Percentiles rank a stretch among this genome's conserved stretches.
These are phyloP conservation scores for Hippopotamus amphibius DNA, from an alignment of 2,113 vertebrate species.

Conservation along the genomic window DNA sequence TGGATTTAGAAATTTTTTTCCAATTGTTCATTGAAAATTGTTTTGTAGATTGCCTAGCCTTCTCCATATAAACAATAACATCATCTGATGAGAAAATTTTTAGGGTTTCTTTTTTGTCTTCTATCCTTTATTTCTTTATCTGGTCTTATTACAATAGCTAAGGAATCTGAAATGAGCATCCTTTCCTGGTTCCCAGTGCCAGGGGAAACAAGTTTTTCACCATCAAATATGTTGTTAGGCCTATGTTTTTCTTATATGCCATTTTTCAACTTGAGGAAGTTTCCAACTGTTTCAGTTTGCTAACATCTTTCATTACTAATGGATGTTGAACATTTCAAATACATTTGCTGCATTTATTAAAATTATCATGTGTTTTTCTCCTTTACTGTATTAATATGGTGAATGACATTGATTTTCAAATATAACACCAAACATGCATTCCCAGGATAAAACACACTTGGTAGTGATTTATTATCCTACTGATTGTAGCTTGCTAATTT, in stretches of 20 bases:
- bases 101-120: neutral
- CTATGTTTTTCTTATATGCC: neutral
- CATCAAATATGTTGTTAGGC: neutral
- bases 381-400: no score
- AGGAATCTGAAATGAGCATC: neutral
- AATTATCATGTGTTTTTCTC: no score
- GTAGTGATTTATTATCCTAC: neutral
- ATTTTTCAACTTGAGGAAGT: neutral
- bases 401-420: neutral
- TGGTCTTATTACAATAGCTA: neutral
- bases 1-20: neutral
- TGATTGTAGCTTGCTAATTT: neutral
- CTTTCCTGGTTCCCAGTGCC: neutral
- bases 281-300: no score
- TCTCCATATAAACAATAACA: neutral
- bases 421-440: neutral
- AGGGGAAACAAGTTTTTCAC: neutral
- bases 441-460: neutral
- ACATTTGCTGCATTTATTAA: no score
- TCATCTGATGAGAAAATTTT: neutral
- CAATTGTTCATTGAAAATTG: neutral
- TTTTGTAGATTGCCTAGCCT: neutral
- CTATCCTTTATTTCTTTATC: neutral
- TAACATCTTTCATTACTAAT: no score
- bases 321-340: neutral